Conservation (phyloP, 2,113 vertebrate species). For the Lamprologus ornatipinnis region DNA sequence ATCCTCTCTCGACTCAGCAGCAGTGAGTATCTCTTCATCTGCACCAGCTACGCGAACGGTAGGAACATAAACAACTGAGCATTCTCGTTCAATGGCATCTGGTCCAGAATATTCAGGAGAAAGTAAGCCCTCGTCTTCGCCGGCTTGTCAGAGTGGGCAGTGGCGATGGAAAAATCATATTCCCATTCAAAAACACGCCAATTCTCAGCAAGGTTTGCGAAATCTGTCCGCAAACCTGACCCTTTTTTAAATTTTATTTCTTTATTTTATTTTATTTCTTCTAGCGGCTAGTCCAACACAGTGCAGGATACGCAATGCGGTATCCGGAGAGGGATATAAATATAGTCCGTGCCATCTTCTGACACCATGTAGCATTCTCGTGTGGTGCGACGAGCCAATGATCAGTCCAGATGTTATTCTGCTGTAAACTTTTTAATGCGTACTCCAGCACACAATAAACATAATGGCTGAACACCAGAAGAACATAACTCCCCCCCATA, state of each 20-base stretch:
- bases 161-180: not conserved
- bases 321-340: not conserved
- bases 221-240: not conserved
- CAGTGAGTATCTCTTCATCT: not conserved
- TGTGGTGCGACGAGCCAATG: not conserved
- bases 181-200: not conserved
- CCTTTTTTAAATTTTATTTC: fast-evolving
- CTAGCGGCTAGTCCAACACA: not conserved
- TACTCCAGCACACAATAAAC: not conserved
- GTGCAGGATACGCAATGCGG: not conserved
- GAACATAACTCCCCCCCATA: not conserved
- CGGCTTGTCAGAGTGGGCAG: not conserved
- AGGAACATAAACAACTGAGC: not conserved
- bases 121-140: not conserved
- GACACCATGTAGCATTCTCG: not conserved
- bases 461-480: not conserved
- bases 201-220: not conserved
- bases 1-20: not conserved
- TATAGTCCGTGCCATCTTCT: not conserved
- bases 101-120: not conserved
- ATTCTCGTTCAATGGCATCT: not conserved
- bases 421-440: not conserved
- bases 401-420: not conserved
- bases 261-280: not conserved
- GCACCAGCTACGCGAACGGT: not conserved